Evolutionary conservation across 1,140 invertebrate genomes (phyloP).

Genomic region (Drosophila quadrilineata): DNA sequence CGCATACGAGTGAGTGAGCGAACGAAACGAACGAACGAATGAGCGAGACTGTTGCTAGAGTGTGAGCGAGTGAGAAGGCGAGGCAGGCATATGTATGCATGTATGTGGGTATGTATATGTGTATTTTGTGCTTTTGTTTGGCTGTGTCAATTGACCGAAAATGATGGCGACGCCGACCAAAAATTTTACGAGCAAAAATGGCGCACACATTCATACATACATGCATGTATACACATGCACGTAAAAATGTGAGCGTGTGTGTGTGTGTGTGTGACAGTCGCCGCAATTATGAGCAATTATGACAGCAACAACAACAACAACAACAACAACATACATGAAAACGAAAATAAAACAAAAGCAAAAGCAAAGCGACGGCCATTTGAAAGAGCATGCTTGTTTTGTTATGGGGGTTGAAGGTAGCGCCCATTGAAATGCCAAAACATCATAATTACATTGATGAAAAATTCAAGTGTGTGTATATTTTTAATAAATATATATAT

Average conservation of each 20-base stretch:
- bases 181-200: constrained; percentile 60
- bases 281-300: constrained; percentile 77
- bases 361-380: constrained; percentile 43
- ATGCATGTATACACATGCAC: too few relatives aligned
- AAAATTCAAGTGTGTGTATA: too few relatives aligned
- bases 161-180: constrained; percentile 63
- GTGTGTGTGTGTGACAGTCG: constrained; percentile 43
- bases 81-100: constrained; percentile 29
- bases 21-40: too few relatives aligned
- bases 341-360: constrained; percentile 39
- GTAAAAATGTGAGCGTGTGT: constrained; percentile 4
- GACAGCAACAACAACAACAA: constrained; percentile 37
- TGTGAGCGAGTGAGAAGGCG: constrained; percentile 23
- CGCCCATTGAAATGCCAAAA: constrained; percentile 1
- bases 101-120: neutral
- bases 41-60: neutral
- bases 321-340: constrained; percentile 14
- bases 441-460: constrained; percentile 13
- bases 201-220: too few relatives aligned
- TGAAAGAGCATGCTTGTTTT: constrained; percentile 18
- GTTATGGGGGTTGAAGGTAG: neutral
- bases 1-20: constrained; percentile 2
- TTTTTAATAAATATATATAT: constrained; percentile 1
- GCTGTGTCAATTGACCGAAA: constrained; percentile 70
- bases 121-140: constrained; percentile 26